Base-by-base conservation (phyloP, 2,113 vertebrate genomes). In the Noctilio leporinus region DNA sequence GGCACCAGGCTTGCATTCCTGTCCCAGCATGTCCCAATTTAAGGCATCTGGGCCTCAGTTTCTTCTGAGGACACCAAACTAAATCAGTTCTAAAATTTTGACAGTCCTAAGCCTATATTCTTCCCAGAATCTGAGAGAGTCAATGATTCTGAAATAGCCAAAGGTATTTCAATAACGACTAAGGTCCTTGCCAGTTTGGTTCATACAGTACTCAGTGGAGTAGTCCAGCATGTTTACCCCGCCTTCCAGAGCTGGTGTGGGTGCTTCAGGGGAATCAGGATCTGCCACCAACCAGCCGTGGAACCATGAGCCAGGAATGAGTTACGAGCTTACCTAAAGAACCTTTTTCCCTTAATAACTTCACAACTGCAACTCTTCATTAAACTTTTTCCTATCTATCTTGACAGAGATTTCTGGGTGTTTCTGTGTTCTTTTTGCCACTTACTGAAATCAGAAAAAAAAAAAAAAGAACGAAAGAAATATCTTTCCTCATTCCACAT, bases 151-250 rank as follows among this genome's bases (percentile, higher is more conserved):
- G 26, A 91, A 45, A 65, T 3, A 88, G 51, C 5, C 30, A 10
- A 51, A 40, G 28, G n/a, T n/a, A 45, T 62, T 75, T 59, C 40
- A 33, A 88, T 14, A 80, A 69, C 64, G 10, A 24, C 14, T 57
- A n/a, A 88, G 43, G 26, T 28, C 28, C 75, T n/a, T 33, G 33
- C 38, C 12, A 55, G 7, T 65, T 67, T 33, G 26, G 5, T 40
- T 87, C 53, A n/a, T 43, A 51, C 19, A 8, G 6, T 28, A 2
- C 35, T 93, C 45, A n/a, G n/a, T 12, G 65, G 24, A 62, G 38
- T 3, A 17, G 4, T 70, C 7, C n/a, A 26, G 35, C 7, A 19
- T 0, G 0, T 28, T 17, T 3, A 4, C 24, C 64, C 57, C 33
- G 70, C 26, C 10, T 81, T 55, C 28, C 15, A 15, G 35, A 43